Evolutionary conservation across 2,797 vertebrate genomes (phyloP).

Genomic region (Pipistrellus pipistrellus): DNA sequence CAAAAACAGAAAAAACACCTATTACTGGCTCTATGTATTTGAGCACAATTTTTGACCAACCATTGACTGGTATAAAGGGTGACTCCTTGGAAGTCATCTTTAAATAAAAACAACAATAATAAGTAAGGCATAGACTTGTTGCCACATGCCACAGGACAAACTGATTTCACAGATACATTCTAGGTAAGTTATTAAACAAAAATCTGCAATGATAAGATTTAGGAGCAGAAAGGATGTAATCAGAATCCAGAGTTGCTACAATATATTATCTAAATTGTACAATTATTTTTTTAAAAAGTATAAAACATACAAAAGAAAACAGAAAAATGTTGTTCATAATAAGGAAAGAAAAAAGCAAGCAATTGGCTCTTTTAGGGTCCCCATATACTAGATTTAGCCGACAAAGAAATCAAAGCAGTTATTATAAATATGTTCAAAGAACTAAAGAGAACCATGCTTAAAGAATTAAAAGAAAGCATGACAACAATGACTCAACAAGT

Average conservation of each 20-base stretch:
- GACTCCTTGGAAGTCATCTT: neutral
- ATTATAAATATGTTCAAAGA: constrained; percentile 19
- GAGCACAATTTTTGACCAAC: neutral
- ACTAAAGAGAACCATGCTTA: neutral
- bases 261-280: neutral
- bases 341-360: neutral
- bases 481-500: neutral
- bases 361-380: neutral
- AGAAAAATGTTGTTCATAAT: constrained; percentile 15
- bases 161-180: neutral
- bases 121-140: neutral
- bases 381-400: neutral
- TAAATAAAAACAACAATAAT: neutral
- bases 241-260: constrained; percentile 17
- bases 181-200: neutral
- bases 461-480: constrained; percentile 16
- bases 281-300: neutral
- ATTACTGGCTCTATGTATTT: neutral
- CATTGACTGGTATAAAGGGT: neutral
- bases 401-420: neutral
- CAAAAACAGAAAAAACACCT: too few species aligned
- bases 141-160: neutral
- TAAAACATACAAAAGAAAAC: neutral
- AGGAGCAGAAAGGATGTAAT: neutral
- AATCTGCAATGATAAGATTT: neutral